phyloP scores from a whole-genome alignment of 1,140 invertebrate species.

The Drosophila tropicalis region DNA sequence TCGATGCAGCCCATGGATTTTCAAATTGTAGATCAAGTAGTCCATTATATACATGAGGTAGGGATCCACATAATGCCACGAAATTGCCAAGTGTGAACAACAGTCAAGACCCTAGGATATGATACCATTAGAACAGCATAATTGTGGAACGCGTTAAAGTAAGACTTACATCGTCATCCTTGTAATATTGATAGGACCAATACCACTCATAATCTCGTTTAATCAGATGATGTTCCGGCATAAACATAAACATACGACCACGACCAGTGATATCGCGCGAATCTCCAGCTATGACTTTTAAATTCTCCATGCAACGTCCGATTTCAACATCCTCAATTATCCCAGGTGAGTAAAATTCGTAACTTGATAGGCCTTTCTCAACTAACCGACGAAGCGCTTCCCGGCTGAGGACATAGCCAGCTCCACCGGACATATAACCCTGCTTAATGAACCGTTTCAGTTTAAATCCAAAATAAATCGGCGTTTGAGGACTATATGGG shows the following conservation, averaged over 20 bases:
- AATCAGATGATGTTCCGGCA: constrained; percentile 85
- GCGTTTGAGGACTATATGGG: constrained; percentile 87
- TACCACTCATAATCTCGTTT: constrained; percentile 48
- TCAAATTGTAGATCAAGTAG: constrained; percentile 97
- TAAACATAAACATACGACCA: constrained; percentile 96
- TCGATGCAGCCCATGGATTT: constrained; percentile 89
- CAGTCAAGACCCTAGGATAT: constrained; percentile 86
- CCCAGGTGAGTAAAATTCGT: constrained; percentile 87
- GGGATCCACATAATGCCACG: constrained; percentile 97
- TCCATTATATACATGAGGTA: constrained; percentile 97
- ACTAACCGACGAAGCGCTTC: constrained; percentile 90
- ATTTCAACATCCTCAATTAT: constrained; percentile 96
- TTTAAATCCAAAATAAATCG: constrained; percentile 94
- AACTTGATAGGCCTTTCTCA: constrained; percentile 87
- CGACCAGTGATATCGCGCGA: constrained; percentile 92
- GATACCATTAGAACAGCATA: neutral
- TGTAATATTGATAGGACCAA: constrained; percentile 47
- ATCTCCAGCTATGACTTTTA: constrained; percentile 94
- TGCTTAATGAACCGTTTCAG: constrained; percentile 89
- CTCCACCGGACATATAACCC: constrained; percentile 97
- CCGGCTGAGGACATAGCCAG: constrained; percentile 94
- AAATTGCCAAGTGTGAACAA: constrained; percentile 97
- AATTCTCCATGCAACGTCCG: constrained; percentile 93
- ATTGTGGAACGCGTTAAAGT: constrained; percentile 72
- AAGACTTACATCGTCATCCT: constrained; percentile 56